A percentile compares a stretch with the other conserved stretches of the same genome.
These are phyloP conservation scores for Lepidurus packardi DNA, from an alignment of 1,140 invertebrate species.

Conservation along the genomic window DNA sequence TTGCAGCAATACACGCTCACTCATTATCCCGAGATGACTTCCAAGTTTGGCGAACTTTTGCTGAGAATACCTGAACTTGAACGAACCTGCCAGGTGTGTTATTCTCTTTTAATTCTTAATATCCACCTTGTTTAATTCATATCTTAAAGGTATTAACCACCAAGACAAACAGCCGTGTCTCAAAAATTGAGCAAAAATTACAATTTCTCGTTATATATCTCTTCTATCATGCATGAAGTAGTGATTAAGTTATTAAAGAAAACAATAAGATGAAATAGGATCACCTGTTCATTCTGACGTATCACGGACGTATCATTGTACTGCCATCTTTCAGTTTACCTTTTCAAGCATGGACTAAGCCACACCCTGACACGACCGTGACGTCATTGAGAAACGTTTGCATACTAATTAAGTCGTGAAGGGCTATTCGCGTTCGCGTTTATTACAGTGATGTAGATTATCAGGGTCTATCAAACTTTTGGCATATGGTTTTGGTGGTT, in stretches of 20 bases:
- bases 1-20: conserved; percentile 84
- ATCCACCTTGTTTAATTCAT: conserved; percentile 33
- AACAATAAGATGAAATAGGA: too few species aligned
- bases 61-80: conserved; percentile 89
- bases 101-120: conserved; percentile 29
- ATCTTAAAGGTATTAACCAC: conserved; percentile 28
- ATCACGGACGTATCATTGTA: too few species aligned
- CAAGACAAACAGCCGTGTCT: not conserved
- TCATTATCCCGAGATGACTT: conserved; percentile 84
- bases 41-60: conserved; percentile 90
- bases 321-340: too few species aligned
- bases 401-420: not conserved
- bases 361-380: too few species aligned
- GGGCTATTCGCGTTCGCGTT: not conserved
- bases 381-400: not conserved
- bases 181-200: not conserved
- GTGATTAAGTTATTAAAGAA: too few species aligned
- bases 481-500: not conserved
- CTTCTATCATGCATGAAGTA: too few species aligned
- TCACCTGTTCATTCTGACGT: too few species aligned
- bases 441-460: not conserved
- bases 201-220: too few species aligned
- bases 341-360: too few species aligned
- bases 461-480: not conserved
- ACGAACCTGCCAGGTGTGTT: conserved; percentile 76